A percentile compares a stretch with the other conserved stretches of the same genome.
Evolutionary conservation across 2,113 vertebrate species (phyloP).

Genomic region (Ranitomeya variabilis): DNA sequence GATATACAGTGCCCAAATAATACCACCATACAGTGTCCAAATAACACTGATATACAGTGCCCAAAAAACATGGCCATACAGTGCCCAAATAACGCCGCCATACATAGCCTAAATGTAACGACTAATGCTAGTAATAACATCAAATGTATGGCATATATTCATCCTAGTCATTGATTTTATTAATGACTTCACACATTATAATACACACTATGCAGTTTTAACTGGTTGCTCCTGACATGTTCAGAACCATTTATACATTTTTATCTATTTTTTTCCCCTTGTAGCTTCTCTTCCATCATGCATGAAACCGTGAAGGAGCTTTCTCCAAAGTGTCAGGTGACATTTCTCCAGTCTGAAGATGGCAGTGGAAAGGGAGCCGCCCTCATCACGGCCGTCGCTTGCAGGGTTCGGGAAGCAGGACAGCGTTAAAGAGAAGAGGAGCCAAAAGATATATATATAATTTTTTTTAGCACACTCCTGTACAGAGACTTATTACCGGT

Average conservation of each 20-base stretch:
- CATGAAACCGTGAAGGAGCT: conserved; percentile 82
- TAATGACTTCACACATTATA: neutral
- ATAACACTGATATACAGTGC: no score
- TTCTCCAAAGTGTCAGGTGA: conserved; percentile 87
- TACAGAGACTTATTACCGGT: conserved; percentile 3
- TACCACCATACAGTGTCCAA: no score
- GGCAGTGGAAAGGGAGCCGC: conserved; percentile 96
- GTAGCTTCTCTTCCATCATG: conserved; percentile 89
- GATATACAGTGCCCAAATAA: no score
- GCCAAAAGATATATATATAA: neutral
- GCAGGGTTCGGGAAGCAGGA: conserved; percentile 79
- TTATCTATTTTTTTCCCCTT: neutral
- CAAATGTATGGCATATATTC: neutral
- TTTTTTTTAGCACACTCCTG: conserved; percentile 27
- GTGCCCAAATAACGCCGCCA: neutral
- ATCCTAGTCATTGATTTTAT: neutral
- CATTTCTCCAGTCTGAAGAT: conserved; percentile 90
- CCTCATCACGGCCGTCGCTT: conserved; percentile 93
- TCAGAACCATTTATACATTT: neutral
- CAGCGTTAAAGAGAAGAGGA: conserved; percentile 68
- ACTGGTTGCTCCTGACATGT: neutral
- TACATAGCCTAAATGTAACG: neutral
- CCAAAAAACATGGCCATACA: no score
- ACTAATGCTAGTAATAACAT: neutral
- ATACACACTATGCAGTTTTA: neutral